These are phyloP conservation scores for Planiliza haematocheilus DNA, from an alignment of 2,113 vertebrate species.

Conservation along the genomic window DNA sequence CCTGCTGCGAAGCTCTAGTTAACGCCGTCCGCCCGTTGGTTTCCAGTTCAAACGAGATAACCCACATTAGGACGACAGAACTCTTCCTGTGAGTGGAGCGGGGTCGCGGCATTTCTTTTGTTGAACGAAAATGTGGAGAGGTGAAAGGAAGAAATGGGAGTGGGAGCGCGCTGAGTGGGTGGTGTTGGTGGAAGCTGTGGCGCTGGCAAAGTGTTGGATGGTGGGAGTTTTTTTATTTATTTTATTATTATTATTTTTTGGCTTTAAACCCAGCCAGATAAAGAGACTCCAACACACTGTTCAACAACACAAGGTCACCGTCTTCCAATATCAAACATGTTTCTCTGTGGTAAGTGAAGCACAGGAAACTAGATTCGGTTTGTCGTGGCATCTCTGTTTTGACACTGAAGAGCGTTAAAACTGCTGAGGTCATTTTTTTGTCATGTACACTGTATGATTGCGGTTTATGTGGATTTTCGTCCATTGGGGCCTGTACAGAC, in stretches of 20 bases:
- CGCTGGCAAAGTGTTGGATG: constrained; percentile 19
- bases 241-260: not conserved
- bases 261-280: constrained; percentile 29
- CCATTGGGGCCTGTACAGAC: too few relatives aligned
- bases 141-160: constrained; percentile 13
- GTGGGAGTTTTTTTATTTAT: constrained; percentile 23
- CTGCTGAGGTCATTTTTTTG: not conserved
- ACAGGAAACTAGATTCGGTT: constrained; percentile 27
- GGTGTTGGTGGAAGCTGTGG: constrained; percentile 24
- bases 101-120: constrained; percentile 9
- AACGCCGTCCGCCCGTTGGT: constrained; percentile 34
- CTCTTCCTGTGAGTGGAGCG: constrained; percentile 20
- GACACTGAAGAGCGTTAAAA: not conserved
- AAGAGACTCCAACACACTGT: constrained; percentile 24
- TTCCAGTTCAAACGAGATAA: constrained; percentile 37
- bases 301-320: constrained; percentile 34
- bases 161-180: constrained; percentile 38
- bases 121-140: constrained; percentile 16
- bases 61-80: constrained; percentile 30
- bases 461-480: too few relatives aligned
- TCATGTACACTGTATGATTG: not conserved
- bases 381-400: not conserved
- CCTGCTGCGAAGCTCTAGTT: constrained; percentile 56
- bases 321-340: constrained; percentile 5
- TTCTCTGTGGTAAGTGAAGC: constrained; percentile 20